Evolutionary conservation across 2,888 invertebrate genomes (phyloP).

Genomic region (Cecidostiba fungosa): DNA sequence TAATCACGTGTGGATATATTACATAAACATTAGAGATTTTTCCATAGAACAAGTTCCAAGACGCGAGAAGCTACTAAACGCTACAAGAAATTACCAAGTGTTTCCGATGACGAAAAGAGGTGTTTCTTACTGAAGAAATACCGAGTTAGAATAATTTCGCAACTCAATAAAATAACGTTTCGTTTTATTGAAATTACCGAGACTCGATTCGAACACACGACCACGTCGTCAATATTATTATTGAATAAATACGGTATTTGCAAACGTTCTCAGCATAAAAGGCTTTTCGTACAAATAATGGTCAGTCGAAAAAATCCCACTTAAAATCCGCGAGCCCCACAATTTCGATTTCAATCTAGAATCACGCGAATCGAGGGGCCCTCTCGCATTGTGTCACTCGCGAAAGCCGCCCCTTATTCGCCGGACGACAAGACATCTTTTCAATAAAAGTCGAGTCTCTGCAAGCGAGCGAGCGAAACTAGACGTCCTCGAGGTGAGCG

Average conservation of each 20-base stretch:
- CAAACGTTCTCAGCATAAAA: too few species aligned
- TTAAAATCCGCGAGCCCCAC: too few species aligned
- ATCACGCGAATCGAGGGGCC: not conserved
- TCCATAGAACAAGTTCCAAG: not conserved
- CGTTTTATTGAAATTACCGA: not conserved
- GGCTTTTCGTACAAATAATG: too few species aligned
- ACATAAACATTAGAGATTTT: not conserved
- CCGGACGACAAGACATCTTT: not conserved
- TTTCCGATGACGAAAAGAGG: not conserved
- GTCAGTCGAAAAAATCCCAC: not conserved
- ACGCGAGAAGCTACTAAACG: not conserved
- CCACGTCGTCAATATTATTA: too few species aligned
- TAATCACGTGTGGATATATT: not conserved
- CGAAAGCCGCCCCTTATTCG: not conserved
- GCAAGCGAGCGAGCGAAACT: constrained; percentile 16
- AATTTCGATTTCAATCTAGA: not conserved
- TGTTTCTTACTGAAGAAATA: not conserved
- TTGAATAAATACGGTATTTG: too few species aligned
- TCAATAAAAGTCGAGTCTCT: not conserved
- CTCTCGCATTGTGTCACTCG: not conserved
- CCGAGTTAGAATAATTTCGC: not conserved
- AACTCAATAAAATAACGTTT: not conserved
- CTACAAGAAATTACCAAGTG: not conserved
- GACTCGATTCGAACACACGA: not conserved
- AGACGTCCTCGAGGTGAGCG: constrained; percentile 43